Evolutionary conservation across 2,888 invertebrate genomes (phyloP), one percentile per base, ranked within the genome.

Genomic region (Silvanus unidentatus): DNA sequence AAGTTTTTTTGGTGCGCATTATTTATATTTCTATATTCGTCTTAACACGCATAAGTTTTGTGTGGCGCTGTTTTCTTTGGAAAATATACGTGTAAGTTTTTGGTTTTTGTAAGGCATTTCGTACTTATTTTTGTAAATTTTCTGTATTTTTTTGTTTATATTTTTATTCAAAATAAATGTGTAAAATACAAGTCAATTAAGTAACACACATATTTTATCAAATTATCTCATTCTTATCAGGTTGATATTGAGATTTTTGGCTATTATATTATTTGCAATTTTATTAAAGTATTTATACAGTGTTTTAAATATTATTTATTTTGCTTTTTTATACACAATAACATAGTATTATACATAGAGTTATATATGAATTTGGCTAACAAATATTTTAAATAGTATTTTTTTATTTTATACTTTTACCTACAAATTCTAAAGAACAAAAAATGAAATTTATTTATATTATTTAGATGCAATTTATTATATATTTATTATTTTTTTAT

Each of bases 101-200:
- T 8, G 22, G 22, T 22, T 22, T 22, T n/a, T n/a, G n/a, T 5
- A 22, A 22, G 22, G 22, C 22, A 22, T 22, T 22, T 22, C 22
- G 22, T 22, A 22, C 22, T 22, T 22, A 22, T 22, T 22, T n/a
- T 22, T 22, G 22, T 22, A 22, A 5, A 22, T 22, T 3, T 22
- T 22, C 22, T 22, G 22, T 22, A 22, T 22, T 22, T 22, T n/a
- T 22, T 22, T 22, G 22, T 22, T 22, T 22, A 22, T 56, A 51
- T 52, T 49, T 44, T 47, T 35, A 46, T 53, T 53, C 52, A 49
- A 51, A 52, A 40, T 59, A 57, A 57, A 60, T 58, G 54, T 22
- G 22, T 22, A 22, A 22, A 3, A 56, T 59, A 52, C 57, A 54
- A 63, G 62, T 63, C 62, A 63, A 62, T 63, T 62, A 63, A 60